Evolutionary conservation across 2,888 invertebrate species (phyloP).

Genomic region (Marasmarcha lunaedactyla): DNA sequence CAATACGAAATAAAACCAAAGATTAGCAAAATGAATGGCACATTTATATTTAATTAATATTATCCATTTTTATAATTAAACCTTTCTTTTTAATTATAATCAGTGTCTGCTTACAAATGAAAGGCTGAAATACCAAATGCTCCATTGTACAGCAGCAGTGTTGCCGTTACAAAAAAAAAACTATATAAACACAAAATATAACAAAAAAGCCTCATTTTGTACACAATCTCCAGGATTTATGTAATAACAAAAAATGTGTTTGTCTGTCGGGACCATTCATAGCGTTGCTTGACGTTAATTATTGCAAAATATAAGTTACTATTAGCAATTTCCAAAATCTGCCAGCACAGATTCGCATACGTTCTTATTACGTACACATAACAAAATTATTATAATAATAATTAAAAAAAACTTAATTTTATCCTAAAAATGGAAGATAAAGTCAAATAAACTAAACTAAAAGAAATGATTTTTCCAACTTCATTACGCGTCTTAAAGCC

Average conservation of each 20-base stretch:
- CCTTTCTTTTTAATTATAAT: slow-evolving; percentile 61
- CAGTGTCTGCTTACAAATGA: slow-evolving; percentile 50
- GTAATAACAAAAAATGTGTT: slow-evolving; percentile 13
- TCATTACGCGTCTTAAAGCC: slow-evolving; percentile 26
- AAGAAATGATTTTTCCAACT: slow-evolving; percentile 18
- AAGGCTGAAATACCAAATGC: slow-evolving; percentile 35
- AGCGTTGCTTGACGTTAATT: slow-evolving; percentile 21
- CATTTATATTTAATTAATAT: slow-evolving; percentile 72
- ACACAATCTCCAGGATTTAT: slow-evolving; percentile 46
- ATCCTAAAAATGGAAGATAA: slow-evolving; percentile 59
- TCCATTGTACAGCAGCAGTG: slow-evolving; percentile 40
- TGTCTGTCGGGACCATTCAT: slow-evolving; percentile 24
- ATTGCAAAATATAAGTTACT: slow-evolving; percentile 11
- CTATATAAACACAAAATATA: slow-evolving; percentile 24
- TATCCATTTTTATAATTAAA: slow-evolving; percentile 70
- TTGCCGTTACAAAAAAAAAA: slow-evolving; percentile 29
- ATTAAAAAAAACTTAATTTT: slow-evolving; percentile 50
- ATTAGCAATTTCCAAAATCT: background rate
- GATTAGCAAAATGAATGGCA: slow-evolving; percentile 71
- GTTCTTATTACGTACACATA: slow-evolving; percentile 32
- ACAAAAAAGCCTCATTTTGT: slow-evolving; percentile 48
- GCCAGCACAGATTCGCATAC: background rate
- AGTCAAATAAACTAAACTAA: slow-evolving; percentile 58
- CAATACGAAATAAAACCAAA: slow-evolving; percentile 66
- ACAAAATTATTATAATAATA: slow-evolving; percentile 38